Evolutionary conservation across 2,113 vertebrate species (phyloP), one percentile per base, ranked within the genome.

Genomic region (Ginglymostoma cirratum): DNA sequence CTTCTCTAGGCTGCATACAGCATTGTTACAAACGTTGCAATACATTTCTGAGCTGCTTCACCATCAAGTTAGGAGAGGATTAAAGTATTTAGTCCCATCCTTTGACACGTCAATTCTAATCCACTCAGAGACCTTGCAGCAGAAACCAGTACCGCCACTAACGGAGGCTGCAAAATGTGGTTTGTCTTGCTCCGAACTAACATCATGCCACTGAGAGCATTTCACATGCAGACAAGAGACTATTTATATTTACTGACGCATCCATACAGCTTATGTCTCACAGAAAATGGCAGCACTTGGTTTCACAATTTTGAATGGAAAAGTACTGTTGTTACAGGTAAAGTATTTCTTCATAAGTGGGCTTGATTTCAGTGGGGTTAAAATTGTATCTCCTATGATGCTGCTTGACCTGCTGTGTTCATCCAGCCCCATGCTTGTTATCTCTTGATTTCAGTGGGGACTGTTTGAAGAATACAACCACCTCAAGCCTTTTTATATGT

Each of bases 351-450:
- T 23, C 97, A 97, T 0, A 97, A 98, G 96, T 97, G 98, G 97
- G 97, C 97, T 67, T 97, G 97, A 96, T 96, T 98, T 96, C 96
- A 96, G 1, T 97, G 97, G 97, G 98, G 98, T n/a, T n/a, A n/a
- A n/a, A n/a, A n/a, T n/a, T n/a, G n/a, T n/a, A n/a, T n/a, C n/a
- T n/a, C n/a, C n/a, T n/a, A n/a, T n/a, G n/a, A n/a, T n/a, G n/a
- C n/a, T n/a, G n/a, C n/a, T n/a, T n/a, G n/a, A n/a, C n/a, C n/a
- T n/a, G n/a, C n/a, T n/a, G n/a, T n/a, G n/a, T n/a, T n/a, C n/a
- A n/a, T n/a, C n/a, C n/a, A n/a, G n/a, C n/a, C n/a, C n/a, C n/a
- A n/a, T n/a, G n/a, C n/a, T n/a, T n/a, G n/a, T n/a, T n/a, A n/a
- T n/a, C n/a, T n/a, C 97, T 67, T 97, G 97, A 96, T 96, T 98